A percentile compares a stretch with the other conserved stretches of the same genome.
Conservation (phyloP, 2,797 vertebrate genomes). For the Morus bassanus region DNA sequence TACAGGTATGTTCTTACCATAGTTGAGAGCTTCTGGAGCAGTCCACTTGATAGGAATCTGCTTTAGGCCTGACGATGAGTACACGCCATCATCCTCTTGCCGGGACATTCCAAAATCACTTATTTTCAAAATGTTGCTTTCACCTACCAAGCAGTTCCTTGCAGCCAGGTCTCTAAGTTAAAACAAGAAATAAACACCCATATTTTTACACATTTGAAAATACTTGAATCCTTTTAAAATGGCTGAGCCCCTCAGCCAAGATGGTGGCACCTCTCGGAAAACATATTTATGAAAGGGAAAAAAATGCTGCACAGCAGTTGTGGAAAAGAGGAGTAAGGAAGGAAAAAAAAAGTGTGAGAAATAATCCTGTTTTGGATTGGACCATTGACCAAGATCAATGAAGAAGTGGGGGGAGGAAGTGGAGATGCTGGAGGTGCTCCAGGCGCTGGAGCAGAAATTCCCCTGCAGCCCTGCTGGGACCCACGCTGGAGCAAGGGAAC, state of each 20-base stretch:
- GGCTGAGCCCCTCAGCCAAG: neutral
- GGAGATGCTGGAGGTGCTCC: neutral
- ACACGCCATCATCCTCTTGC: slow-evolving; percentile 95
- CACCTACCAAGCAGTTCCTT: slow-evolving; percentile 94
- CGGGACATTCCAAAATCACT: slow-evolving; percentile 98
- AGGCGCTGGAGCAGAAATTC: neutral
- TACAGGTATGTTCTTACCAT: slow-evolving; percentile 77
- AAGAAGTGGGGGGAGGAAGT: neutral
- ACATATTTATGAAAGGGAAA: neutral
- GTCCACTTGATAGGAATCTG: slow-evolving; percentile 99
- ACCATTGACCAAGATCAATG: neutral
- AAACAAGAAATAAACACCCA: slow-evolving; percentile 43
- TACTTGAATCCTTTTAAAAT: neutral
- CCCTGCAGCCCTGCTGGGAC: neutral
- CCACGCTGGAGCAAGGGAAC: neutral
- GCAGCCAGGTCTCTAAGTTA: slow-evolving; percentile 91
- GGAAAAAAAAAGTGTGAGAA: neutral
- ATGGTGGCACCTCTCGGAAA: rapidly evolving
- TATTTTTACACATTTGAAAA: slow-evolving; percentile 37
- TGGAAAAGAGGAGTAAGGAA: neutral
- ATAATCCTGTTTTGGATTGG: neutral
- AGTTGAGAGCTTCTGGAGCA: slow-evolving; percentile 95
- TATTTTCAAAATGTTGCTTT: slow-evolving; percentile 92
- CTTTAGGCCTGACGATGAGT: slow-evolving; percentile 95
- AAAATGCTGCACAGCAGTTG: neutral